These are phyloP conservation scores for Epiblema foenella DNA, from an alignment of 2,888 invertebrate genomes.

Conservation along the genomic window DNA sequence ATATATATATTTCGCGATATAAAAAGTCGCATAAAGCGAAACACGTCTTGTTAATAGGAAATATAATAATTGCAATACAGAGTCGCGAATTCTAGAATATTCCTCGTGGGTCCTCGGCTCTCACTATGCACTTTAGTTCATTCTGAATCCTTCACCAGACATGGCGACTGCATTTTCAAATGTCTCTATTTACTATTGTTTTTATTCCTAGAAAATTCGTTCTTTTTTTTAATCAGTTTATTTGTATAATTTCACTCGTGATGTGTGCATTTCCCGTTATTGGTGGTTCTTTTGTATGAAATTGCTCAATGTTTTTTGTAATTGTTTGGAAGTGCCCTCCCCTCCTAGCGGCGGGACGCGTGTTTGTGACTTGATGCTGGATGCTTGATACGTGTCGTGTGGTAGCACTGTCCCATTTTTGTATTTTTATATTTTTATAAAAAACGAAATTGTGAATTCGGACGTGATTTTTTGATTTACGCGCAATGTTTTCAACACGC, in stretches of 20 bases:
- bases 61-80: conserved; percentile 25
- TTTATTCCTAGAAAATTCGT: conserved; percentile 49
- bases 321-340: conserved; percentile 73
- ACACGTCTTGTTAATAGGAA: conserved; percentile 41
- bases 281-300: conserved; percentile 70
- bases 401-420: conserved; percentile 83
- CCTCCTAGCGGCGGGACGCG: conserved; percentile 74
- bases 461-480: conserved; percentile 79
- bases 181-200: conserved; percentile 51
- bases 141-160: conserved; percentile 37
- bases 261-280: conserved; percentile 65
- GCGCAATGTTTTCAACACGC: conserved; percentile 65
- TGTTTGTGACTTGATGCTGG: conserved; percentile 59
- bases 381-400: conserved; percentile 58
- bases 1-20: conserved; percentile 50
- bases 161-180: conserved; percentile 53
- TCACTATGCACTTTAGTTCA: conserved; percentile 53
- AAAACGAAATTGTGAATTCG: conserved; percentile 80
- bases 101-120: conserved; percentile 13
- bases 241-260: conserved; percentile 50
- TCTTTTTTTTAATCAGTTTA: conserved; percentile 47
- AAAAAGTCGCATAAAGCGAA: conserved; percentile 48
- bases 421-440: conserved; percentile 85
- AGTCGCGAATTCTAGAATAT: conserved; percentile 24
- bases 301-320: conserved; percentile 79